These are phyloP conservation scores for Tarsius wallacei DNA, from an alignment of 2,797 vertebrate species.

Conservation along the genomic window DNA sequence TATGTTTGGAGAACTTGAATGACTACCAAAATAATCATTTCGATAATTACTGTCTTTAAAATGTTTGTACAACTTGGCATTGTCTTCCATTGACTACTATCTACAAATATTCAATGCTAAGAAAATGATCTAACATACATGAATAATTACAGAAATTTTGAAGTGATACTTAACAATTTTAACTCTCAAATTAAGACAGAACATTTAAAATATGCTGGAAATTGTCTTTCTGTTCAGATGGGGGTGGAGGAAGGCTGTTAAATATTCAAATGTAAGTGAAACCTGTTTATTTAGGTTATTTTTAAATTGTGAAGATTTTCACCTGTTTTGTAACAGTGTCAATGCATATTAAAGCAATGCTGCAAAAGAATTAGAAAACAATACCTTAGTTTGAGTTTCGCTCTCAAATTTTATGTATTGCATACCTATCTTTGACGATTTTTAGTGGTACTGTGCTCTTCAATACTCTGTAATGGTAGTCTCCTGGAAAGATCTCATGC, in stretches of 20 bases:
- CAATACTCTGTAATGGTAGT: not conserved
- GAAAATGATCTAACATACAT: not conserved
- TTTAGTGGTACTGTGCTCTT: not conserved
- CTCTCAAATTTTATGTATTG: not conserved
- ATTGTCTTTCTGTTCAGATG: not conserved
- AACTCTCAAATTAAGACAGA: not conserved
- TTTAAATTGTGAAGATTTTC: not conserved
- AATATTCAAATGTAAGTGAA: not conserved
- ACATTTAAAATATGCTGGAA: not conserved
- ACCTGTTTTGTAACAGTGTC: not conserved
- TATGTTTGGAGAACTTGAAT: not conserved
- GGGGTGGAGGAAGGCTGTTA: not conserved
- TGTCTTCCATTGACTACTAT: not conserved
- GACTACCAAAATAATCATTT: not conserved
- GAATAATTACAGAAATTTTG: not conserved
- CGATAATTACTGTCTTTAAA: slow-evolving; percentile 14
- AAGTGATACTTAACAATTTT: not conserved
- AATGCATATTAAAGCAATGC: not conserved
- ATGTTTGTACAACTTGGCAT: not conserved
- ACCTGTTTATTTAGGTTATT: not conserved
- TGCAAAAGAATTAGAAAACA: not conserved
- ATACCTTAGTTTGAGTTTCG: not conserved
- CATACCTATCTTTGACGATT: not conserved
- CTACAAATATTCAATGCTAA: not conserved
- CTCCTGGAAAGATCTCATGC: not conserved